Conservation (phyloP, 2,797 vertebrate genomes). For the Potorous gilbertii region DNA sequence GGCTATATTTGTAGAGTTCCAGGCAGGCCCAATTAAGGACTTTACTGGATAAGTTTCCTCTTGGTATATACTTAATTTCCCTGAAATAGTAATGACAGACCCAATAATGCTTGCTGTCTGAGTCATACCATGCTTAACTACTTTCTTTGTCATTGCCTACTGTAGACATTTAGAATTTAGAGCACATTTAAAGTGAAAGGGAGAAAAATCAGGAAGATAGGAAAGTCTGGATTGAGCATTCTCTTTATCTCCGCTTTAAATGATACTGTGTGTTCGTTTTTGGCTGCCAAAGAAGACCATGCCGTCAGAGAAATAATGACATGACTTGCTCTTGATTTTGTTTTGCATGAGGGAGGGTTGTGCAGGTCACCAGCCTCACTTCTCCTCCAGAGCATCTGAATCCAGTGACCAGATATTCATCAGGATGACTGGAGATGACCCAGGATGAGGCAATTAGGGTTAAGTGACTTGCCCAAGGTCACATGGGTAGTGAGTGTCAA, state of each 20-base stretch:
- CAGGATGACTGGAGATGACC: too few species aligned
- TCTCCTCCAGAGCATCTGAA: too few species aligned
- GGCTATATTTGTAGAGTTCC: neutral
- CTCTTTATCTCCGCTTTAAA: neutral
- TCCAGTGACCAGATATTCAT: too few species aligned
- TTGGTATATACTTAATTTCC: constrained; percentile 56
- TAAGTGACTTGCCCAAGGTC: too few species aligned
- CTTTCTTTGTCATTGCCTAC: neutral
- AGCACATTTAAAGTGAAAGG: neutral
- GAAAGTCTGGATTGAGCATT: neutral
- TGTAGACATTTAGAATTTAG: neutral
- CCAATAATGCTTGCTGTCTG: constrained; percentile 55
- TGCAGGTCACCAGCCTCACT: too few species aligned
- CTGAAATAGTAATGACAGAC: constrained; percentile 69
- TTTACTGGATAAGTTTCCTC: constrained; percentile 59
- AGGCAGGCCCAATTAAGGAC: neutral
- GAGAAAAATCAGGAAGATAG: constrained; percentile 4
- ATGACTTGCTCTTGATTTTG: too few species aligned
- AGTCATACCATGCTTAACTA: neutral
- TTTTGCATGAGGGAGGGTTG: too few species aligned
- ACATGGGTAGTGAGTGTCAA: too few species aligned
- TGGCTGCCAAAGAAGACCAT: too few species aligned
- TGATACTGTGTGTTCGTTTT: neutral
- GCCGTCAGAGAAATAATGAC: too few species aligned
- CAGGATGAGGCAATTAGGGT: too few species aligned